These are phyloP conservation scores for Bradysia coprophila DNA, from an alignment of 1,140 invertebrate species.

Conservation along the genomic window DNA sequence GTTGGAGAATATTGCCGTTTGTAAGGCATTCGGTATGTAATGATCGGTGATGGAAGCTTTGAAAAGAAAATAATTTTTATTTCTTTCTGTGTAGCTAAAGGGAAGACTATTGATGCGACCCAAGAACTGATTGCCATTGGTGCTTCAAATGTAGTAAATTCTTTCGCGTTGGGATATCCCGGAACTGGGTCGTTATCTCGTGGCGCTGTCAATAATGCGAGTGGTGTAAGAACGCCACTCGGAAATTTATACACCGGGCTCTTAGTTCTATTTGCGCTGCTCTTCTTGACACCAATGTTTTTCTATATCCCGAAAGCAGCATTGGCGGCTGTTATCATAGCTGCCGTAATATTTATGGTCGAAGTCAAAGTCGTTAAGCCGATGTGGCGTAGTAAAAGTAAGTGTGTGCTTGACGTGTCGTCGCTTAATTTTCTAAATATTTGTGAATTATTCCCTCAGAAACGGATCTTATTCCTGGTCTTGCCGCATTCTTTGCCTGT, in stretches of 20 bases:
- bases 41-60: no score
- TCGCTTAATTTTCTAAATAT: neutral
- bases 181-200: conserved; percentile 68
- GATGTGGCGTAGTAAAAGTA: conserved; percentile 64
- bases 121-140: conserved; percentile 74
- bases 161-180: conserved; percentile 70
- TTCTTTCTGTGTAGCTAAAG: no score
- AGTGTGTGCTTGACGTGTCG: no score
- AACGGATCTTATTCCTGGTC: conserved; percentile 63
- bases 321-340: conserved; percentile 59
- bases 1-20: conserved; percentile 68
- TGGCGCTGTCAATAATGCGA: conserved; percentile 78
- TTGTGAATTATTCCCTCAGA: conserved; percentile 33
- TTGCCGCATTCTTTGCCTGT: conserved; percentile 68
- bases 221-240: conserved; percentile 73
- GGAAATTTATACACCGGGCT: conserved; percentile 67
- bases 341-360: conserved; percentile 68
- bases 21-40: conserved; percentile 41
- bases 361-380: conserved; percentile 57
- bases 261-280: conserved; percentile 39
- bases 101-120: conserved; percentile 61
- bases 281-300: conserved; percentile 58
- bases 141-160: conserved; percentile 65
- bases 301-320: conserved; percentile 65
- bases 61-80: no score